phyloP scores from a whole-genome alignment of 1,140 invertebrate species.

The Bursaphelenchus mucronatus region DNA sequence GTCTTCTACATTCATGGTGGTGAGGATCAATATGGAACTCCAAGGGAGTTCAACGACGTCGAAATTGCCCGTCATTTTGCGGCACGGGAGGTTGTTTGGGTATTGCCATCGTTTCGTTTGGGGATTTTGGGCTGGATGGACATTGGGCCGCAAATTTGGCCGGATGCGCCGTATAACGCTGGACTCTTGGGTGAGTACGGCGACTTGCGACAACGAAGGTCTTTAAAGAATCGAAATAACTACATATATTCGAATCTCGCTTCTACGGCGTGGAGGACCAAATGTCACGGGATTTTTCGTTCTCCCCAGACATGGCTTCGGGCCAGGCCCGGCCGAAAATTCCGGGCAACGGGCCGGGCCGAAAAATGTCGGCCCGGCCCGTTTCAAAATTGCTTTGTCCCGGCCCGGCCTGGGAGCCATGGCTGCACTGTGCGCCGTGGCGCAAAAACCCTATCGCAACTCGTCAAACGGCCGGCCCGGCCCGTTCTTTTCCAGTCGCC shows the following conservation, averaged over 20 bases:
- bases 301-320: too few species aligned
- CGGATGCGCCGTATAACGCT: background rate
- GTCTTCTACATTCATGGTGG: too few species aligned
- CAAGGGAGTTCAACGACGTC: background rate
- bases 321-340: too few species aligned
- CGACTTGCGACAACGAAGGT: background rate
- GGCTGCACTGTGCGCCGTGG: too few species aligned
- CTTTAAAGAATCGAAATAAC: background rate
- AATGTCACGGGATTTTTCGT: too few species aligned
- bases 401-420: too few species aligned
- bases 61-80: constrained; percentile 11
- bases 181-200: constrained; percentile 8
- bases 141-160: constrained; percentile 4
- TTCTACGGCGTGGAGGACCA: background rate
- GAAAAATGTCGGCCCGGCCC: background rate
- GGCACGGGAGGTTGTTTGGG: background rate
- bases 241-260: too few species aligned
- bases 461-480: too few species aligned
- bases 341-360: too few species aligned
- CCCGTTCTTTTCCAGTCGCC: too few species aligned
- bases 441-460: too few species aligned
- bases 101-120: constrained; percentile 2
- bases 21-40: too few species aligned
- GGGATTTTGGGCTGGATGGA: constrained; percentile 1
- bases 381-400: background rate